Evolutionary conservation across 2,888 invertebrate species (phyloP), one percentile per base, ranked within the genome.

Genomic region (Bombylius major): DNA sequence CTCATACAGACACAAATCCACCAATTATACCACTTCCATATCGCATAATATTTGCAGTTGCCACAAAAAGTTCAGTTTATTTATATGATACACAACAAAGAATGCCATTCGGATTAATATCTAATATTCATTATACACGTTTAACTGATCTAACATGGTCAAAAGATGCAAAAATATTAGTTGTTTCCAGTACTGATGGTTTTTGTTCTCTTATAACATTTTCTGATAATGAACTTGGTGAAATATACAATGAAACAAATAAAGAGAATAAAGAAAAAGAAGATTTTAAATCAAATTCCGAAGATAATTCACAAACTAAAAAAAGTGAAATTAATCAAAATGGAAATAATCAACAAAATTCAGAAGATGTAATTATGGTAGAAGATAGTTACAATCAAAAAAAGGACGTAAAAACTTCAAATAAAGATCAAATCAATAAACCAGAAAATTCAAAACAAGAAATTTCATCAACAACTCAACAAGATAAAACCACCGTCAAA

Each of bases 131-230:
- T 70, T 93, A 92, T 66, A 89, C 91, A n/a, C 78, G 89, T 61
- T 77, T 95, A 48, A 91, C 89, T 8, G 93, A 93, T 72, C 66
- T 93, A n/a, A 75, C 89, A 0, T 95, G 94, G 93, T 89, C 92
- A 0, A 74, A 77, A 12, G 87, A 94, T 76, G 93, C 92, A 1
- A 75, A 76, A 57, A 73, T 87, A 54, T 72, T 94, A 56, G 78
- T 88, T 7, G 84, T 86, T 1, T 88, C 91, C 5, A 93, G 93
- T 13, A 88, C 89, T 0, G 94, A 95, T 75, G 94, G 94, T 3
- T 95, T 87, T 70, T 91, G 91, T 70, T 87, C 92, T 0, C 76
- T 93, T 53, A 78, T 92, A 32, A 82, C 83, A n/a, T 91, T 94
- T 71, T 79, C 80, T 42, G 73, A 79, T 8, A 79, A 78, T 13